Evolutionary conservation across 2,113 vertebrate species (phyloP).

Genomic region (Paedocypris sp.): DNA sequence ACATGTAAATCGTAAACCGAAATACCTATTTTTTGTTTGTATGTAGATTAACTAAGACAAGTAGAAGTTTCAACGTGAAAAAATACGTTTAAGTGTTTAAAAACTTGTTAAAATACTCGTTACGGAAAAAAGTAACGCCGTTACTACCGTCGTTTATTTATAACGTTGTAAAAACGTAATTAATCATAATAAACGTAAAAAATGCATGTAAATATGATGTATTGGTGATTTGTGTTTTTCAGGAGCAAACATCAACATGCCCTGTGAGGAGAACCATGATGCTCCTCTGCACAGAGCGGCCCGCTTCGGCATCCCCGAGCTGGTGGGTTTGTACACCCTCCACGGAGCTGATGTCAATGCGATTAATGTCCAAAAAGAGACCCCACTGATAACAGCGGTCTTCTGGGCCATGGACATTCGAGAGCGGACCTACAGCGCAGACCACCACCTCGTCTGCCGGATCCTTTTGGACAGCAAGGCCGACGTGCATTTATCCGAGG

Average conservation of each 20-base stretch:
- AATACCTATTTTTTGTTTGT: too few relatives aligned
- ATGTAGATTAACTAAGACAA: too few relatives aligned
- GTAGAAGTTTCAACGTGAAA: too few relatives aligned
- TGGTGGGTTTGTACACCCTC: slow-evolving; percentile 71
- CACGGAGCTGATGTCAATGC: slow-evolving; percentile 71
- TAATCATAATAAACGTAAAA: too few relatives aligned
- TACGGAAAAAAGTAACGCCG: too few relatives aligned
- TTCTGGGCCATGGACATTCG: slow-evolving; percentile 80
- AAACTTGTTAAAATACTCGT: too few relatives aligned
- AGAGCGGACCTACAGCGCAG: slow-evolving; percentile 73
- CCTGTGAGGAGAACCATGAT: slow-evolving; percentile 72
- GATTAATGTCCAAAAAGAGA: slow-evolving; percentile 73
- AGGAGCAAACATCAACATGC: slow-evolving; percentile 80
- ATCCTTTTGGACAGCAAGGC: slow-evolving; percentile 77
- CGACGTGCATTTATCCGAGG: slow-evolving; percentile 72
- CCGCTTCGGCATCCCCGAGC: slow-evolving; percentile 72
- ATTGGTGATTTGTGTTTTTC: too few relatives aligned
- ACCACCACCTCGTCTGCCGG: slow-evolving; percentile 79
- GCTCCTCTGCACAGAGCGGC: slow-evolving; percentile 77
- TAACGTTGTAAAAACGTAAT: too few relatives aligned
- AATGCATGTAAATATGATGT: too few relatives aligned
- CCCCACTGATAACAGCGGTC: slow-evolving; percentile 71
- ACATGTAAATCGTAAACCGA: too few relatives aligned
- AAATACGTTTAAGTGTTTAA: too few relatives aligned
- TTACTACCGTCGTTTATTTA: too few relatives aligned